Conservation (phyloP, 2,888 invertebrate species). For the Plebejus anna region DNA sequence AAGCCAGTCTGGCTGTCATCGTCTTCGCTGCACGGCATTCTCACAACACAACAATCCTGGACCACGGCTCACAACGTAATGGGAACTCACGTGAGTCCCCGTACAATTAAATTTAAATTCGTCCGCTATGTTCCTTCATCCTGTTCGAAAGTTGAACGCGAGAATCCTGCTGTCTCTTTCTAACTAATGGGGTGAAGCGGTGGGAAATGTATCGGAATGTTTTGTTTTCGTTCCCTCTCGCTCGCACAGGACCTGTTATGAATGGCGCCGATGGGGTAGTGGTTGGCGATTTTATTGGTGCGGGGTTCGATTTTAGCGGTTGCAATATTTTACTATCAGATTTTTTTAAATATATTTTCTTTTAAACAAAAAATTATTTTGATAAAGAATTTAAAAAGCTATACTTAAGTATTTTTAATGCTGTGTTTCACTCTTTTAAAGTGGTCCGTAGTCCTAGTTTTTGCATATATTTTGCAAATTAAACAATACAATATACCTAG, state of each 20-base stretch:
- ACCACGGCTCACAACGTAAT: conserved; percentile 46
- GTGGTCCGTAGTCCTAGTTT: too few relatives aligned
- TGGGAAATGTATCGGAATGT: conserved; percentile 78
- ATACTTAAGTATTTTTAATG: too few relatives aligned
- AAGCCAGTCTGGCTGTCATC: conserved; percentile 77
- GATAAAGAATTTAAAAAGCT: not conserved
- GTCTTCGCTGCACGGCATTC: conserved; percentile 83
- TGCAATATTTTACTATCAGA: conserved; percentile 8
- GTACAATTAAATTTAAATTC: conserved; percentile 62
- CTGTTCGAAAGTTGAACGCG: conserved; percentile 48
- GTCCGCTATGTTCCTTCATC: conserved; percentile 59
- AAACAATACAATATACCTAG: too few relatives aligned
- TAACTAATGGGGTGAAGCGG: conserved; percentile 42
- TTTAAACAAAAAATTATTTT: not conserved
- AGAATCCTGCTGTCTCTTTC: conserved; percentile 52
- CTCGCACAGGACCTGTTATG: conserved; percentile 64
- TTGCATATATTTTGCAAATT: too few relatives aligned
- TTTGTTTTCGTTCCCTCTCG: conserved; percentile 74
- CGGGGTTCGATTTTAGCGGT: conserved; percentile 52
- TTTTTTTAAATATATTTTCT: too few relatives aligned
- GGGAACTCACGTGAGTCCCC: conserved; percentile 50
- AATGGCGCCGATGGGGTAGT: conserved; percentile 52
- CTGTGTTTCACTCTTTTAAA: too few relatives aligned
- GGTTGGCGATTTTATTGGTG: conserved; percentile 42
- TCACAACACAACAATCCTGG: conserved; percentile 43